Evolutionary conservation across 2,113 vertebrate species (phyloP), one percentile per base, ranked within the genome.

Genomic region (Mesembrinibis cayennensis): DNA sequence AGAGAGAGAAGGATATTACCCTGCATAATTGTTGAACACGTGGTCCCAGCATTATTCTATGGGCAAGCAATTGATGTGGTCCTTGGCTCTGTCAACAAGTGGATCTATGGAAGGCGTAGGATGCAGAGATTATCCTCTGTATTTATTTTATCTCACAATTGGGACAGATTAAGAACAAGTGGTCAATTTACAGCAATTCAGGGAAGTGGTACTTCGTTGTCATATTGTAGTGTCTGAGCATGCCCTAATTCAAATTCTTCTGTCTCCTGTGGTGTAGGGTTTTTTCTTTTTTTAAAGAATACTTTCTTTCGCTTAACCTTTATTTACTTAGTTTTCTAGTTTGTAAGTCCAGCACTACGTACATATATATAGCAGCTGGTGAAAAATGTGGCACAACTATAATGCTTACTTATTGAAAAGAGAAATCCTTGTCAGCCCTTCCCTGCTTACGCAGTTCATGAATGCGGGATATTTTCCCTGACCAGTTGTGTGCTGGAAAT

Each of bases 131-230:
- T 76, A 58, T 74, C 16, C 58, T 78, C 40, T 80, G 10, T 62
- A 10, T 67, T 82, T 69, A 56, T 78, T 82, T 82, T 92, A 52
- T 79, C 81, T 95, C 27, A 27, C 70, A 72, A 34, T 36, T 93
- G 89, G 81, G 91, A 69, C 56, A 90, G 90, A 90, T 95, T 85
- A 90, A 85, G 93, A 89, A 55, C 86, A 92, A 95, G 86, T 83
- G 76, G 77, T 91, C 84, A 71, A 49, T 91, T 89, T 85, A 65
- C 21, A 26, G 44, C 74, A 91, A n/a, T 95, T 93, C 49, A 72
- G 34, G 49, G 34, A 91, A 94, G 78, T 82, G 74, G 36, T 93
- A 56, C 58, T 93, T 87, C 44, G 30, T 91, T 89, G 69, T 87
- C 50, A 21, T 56, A 72, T 16, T 59, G 44, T 40, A 25, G 77